These are phyloP conservation scores for Leptinotarsa peninsularis DNA, from an alignment of 2,888 invertebrate species.

Conservation along the genomic window DNA sequence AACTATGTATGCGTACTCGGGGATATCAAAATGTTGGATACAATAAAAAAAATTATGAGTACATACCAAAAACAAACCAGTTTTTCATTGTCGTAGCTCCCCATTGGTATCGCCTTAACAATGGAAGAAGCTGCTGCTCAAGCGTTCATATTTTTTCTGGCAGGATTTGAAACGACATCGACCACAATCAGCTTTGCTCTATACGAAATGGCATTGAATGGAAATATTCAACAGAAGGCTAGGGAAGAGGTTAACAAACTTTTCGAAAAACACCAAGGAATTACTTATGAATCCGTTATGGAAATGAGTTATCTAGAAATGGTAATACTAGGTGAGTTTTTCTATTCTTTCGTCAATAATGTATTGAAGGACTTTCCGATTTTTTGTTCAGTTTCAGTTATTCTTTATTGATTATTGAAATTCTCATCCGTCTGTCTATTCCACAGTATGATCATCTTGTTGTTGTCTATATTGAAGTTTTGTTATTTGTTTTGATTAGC, in stretches of 20 bases:
- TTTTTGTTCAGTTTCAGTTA: no score
- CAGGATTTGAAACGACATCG: conserved; percentile 69
- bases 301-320: conserved; percentile 67
- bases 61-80: background rate
- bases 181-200: conserved; percentile 66
- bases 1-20: no score
- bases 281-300: conserved; percentile 65
- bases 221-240: conserved; percentile 64
- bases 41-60: no score
- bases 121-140: conserved; percentile 66
- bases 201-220: conserved; percentile 65
- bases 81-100: conserved; percentile 16
- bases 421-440: no score
- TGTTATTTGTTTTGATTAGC: no score
- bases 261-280: conserved; percentile 57
- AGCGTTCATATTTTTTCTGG: conserved; percentile 66
- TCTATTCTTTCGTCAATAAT: no score
- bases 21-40: no score
- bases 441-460: no score
- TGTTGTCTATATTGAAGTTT: no score
- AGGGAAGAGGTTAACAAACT: conserved; percentile 63
- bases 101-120: conserved; percentile 56
- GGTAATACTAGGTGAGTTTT: conserved; percentile 62
- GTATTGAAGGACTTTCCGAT: no score
- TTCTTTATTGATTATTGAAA: no score